Evolutionary conservation across 64 coral and sea anemone genomes (phyloP), one percentile per base, ranked within the genome.

Genomic region (Pocillopora verrucosa): DNA sequence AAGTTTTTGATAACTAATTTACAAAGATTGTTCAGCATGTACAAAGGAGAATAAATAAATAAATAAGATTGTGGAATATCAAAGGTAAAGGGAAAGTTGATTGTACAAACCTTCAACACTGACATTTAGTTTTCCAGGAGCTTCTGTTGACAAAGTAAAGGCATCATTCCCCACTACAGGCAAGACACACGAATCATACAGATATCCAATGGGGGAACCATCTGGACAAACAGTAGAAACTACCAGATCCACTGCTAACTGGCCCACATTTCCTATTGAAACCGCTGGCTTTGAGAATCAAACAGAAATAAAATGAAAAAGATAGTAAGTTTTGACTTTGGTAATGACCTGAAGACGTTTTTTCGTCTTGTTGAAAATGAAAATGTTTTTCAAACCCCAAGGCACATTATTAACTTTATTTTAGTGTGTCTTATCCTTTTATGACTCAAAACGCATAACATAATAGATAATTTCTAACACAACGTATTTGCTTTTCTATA

Each of bases 191-290:
- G 87, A 85, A 88, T 98, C 96, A 89, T 98, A 86, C 15, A 95
- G 82, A 85, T 93, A 95, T 11, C 96, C 96, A 86, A 98, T 88
- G 16, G 61, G 83, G 58, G 25, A 60, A 24, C 58, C 60, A 22
- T 75, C 65, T 30, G 89, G 72, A 35, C 69, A 80, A 60, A 98
- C 25, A n/a, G 90, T 41, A 1, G 94, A 98, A 34, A 95, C 89
- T 35, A 95, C 64, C 63, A 98, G 88, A 86, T 98, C 96, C 60
- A 89, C 78, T 74, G 96, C 93, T 36, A 98, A 86, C 74, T 98
- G 96, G 34, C 96, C 96, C 20, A 98, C 96, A 93, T 98, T 98
- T 13, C 96, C 96, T 82, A 98, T 93, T 76, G 96, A 92, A 61
- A 98, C 91, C 68, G 96, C 96, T 59, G 96, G 96, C 96, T 98